These are phyloP conservation scores for Holocentrus rufus DNA, from an alignment of 2,797 vertebrate species.

Conservation along the genomic window DNA sequence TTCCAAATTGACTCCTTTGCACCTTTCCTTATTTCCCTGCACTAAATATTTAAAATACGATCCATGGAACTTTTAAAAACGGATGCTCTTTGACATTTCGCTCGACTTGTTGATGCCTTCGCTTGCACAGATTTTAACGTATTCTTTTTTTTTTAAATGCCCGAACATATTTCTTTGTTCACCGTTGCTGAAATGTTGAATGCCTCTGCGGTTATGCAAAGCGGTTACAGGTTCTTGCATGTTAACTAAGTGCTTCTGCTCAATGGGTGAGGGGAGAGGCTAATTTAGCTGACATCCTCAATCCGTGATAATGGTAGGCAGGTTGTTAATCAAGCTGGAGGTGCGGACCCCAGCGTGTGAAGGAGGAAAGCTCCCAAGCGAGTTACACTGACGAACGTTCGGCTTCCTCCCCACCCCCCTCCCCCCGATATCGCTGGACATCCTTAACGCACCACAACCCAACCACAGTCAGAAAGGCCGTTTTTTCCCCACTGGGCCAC, in stretches of 20 bases:
- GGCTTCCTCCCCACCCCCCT: too few relatives aligned
- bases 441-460: slow-evolving; percentile 63
- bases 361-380: slow-evolving; percentile 65
- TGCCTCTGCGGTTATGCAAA: slow-evolving; percentile 26
- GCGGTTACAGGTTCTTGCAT: slow-evolving; percentile 61
- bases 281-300: slow-evolving; percentile 80
- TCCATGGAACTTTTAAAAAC: slow-evolving; percentile 2
- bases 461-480: slow-evolving; percentile 28
- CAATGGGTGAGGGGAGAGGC: slow-evolving; percentile 76
- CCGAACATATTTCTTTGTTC: slow-evolving; percentile 6
- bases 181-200: not conserved
- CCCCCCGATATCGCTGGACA: slow-evolving; percentile 57
- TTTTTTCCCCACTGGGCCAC: not conserved
- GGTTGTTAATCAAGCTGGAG: slow-evolving; percentile 81
- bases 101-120: slow-evolving; percentile 34
- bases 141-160: not conserved
- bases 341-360: slow-evolving; percentile 56
- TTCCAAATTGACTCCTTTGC: slow-evolving; percentile 56
- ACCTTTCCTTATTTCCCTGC: slow-evolving; percentile 53
- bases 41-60: slow-evolving; percentile 59
- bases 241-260: slow-evolving; percentile 69
- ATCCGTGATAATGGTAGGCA: slow-evolving; percentile 73
- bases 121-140: not conserved
- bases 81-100: slow-evolving; percentile 27
- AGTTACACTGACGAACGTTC: slow-evolving; percentile 53